A percentile compares a stretch with the other conserved stretches of the same genome.
phyloP scores from a whole-genome alignment of 2,888 invertebrate genomes.

The Gymnoscelis rufifasciata region DNA sequence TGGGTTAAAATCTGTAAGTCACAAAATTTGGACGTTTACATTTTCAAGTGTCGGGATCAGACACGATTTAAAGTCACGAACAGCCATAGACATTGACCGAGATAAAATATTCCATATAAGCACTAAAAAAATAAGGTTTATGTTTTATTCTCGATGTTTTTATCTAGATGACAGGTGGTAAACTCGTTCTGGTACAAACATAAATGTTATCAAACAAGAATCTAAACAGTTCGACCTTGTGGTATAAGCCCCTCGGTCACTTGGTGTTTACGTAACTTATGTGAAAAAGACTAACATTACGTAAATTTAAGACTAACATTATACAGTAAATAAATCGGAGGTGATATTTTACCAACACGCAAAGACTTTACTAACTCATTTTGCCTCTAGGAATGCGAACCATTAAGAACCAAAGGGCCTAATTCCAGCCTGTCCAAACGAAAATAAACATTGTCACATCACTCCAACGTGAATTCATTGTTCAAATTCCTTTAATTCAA shows the following conservation, averaged over 20 bases:
- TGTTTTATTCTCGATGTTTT: background rate
- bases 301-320: no score
- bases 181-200: constrained; percentile 12
- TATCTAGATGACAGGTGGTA: constrained; percentile 3
- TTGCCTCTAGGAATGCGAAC: background rate
- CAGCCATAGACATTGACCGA: no score
- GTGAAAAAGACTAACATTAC: background rate
- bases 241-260: constrained; percentile 21
- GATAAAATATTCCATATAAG: no score
- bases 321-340: background rate
- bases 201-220: constrained; percentile 22
- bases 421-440: background rate
- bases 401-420: background rate
- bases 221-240: constrained; percentile 24
- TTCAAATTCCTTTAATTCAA: constrained; percentile 33
- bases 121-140: background rate
- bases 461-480: constrained; percentile 30
- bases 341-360: no score
- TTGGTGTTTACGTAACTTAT: constrained; percentile 17
- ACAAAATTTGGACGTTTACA: no score
- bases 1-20: no score
- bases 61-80: no score
- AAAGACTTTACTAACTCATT: no score
- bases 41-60: no score
- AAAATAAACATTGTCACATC: constrained; percentile 15